Base-by-base conservation (phyloP, 2,113 vertebrate species). In the Meleagris gallopavo region DNA sequence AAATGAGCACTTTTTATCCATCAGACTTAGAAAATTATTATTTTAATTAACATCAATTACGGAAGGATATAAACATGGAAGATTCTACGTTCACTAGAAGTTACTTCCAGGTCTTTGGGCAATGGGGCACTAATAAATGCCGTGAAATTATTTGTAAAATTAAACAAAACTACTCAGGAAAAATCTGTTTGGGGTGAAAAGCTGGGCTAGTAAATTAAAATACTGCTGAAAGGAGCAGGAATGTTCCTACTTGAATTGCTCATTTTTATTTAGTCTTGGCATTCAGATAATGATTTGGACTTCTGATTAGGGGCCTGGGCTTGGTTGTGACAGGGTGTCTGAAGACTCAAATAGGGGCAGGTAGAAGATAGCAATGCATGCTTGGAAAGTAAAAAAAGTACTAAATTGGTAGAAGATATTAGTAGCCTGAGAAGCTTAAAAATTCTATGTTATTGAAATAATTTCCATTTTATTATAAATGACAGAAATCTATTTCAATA, bases 391-490 rank as follows among this genome's bases (percentile, higher is more conserved):
- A 81, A 89, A 84, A 46, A 76, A 30, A 45, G 30, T 82, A 27
- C 27, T 93, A 78, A 86, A 87, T 65, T 94, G 19, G 5, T 64
- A 86, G 29, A 58, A 79, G 10, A 2, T 41, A 75, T 38, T 4
- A 57, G 38, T 40, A 67, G 40, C 17, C 15, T 77, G n/a, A 54
- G 40, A 83, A 65, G 6, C 34, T 67, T 43, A 71, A 86, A 86
- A 52, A 30, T 72, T 58, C 40, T 36, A 29, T 4, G 2, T 78
- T 86, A 57, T 22, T 82, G 40, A 78, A 92, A 61, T 71, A 58
- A 38, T 75, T 95, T 86, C 41, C 60, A 74, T 81, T 93, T 90
- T 14, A 32, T 75, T 87, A 46, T 5, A 27, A 29, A 38, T 78
- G 32, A 1, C 4, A 25, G 83, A 86, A 89, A 40, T 69, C 43